Percentiles rank a stretch among this genome's conserved stretches.
Conservation (phyloP, 1,140 invertebrate genomes). For the Ostrea denselamellosa region DNA sequence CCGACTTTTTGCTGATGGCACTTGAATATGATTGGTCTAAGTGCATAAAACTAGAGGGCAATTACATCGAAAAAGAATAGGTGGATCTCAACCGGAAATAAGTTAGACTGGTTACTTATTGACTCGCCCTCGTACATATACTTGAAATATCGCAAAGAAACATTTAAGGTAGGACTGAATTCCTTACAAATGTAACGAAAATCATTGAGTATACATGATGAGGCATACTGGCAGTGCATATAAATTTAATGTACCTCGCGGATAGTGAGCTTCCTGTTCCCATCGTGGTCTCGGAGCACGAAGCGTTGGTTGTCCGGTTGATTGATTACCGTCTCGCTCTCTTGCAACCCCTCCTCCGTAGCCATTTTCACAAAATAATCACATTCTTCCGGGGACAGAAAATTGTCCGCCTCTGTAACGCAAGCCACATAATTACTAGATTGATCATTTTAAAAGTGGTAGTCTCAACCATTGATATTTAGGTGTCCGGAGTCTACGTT, state of each 20-base stretch:
- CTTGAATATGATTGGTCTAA: no score
- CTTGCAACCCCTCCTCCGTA: constrained; percentile 19
- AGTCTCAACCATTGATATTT: neutral
- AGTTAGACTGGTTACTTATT: no score
- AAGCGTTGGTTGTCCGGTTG: constrained; percentile 10
- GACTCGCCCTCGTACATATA: no score
- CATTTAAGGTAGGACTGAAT: no score
- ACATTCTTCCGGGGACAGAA: constrained; percentile 43
- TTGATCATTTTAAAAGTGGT: neutral
- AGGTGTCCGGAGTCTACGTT: neutral
- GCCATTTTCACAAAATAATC: constrained; percentile 40
- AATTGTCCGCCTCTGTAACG: constrained; percentile 33
- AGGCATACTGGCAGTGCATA: no score
- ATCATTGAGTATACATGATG: no score
- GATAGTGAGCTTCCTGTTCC: constrained; percentile 19
- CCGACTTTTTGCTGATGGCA: no score
- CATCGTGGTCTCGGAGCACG: constrained; percentile 35
- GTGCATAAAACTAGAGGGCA: no score
- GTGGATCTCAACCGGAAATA: no score
- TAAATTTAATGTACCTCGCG: neutral
- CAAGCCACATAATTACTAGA: neutral
- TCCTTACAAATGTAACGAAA: no score
- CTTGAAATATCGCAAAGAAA: no score
- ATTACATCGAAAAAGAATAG: no score
- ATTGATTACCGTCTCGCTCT: constrained; percentile 36